Evolutionary conservation across 23 tunicate species (phyloP), one percentile per base, ranked within the genome.

Genomic region (Styela clava): DNA sequence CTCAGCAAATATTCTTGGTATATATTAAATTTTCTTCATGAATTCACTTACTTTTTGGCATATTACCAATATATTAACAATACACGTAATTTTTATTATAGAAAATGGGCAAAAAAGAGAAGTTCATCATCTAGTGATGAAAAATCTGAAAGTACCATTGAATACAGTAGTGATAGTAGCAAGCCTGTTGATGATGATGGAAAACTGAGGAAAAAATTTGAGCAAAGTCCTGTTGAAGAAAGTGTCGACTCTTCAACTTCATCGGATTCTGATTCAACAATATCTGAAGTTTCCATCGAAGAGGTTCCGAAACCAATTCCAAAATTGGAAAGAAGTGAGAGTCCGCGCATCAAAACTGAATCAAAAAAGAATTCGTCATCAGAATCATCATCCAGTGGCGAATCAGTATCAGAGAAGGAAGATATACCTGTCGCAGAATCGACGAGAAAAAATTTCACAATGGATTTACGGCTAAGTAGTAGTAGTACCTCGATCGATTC

Each of bases 111-210:
- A 44, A 44, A 44, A 12, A 44, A 44, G 12, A 71, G 77, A 30
- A 22, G 34, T 21, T 71, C 35, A 35, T 26, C 77, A 27, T 21
- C 77, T 3, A 29, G 29, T 19, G 31, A 1, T 22, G 81, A 22
- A 23, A 76, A 76, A 76, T 44, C 81, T 1, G 64, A 70, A 62
- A 87, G 92, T 71, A 23, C 56, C 51, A 25, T 89, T 69, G 97
- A 91, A 61, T 91, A 91, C 87, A 91, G 97, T 67, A 81, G 86
- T 24, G 90, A 85, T 69, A 82, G 87, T 80, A 82, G 84, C 52
- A 70, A 74, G 16, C 27, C 5, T 18, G 16, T 30, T 63, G 72
- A 62, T 12, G 79, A n/a, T 25, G 73, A 28, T 24, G 80, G 69
- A 52, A 26, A 64, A 31, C 31, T 35, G 52, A 51, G 64, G 37